Percentiles rank a stretch among this genome's conserved stretches.
These are phyloP conservation scores for Dendroctonus valens DNA, from an alignment of 1,140 invertebrate species.

Conservation along the genomic window DNA sequence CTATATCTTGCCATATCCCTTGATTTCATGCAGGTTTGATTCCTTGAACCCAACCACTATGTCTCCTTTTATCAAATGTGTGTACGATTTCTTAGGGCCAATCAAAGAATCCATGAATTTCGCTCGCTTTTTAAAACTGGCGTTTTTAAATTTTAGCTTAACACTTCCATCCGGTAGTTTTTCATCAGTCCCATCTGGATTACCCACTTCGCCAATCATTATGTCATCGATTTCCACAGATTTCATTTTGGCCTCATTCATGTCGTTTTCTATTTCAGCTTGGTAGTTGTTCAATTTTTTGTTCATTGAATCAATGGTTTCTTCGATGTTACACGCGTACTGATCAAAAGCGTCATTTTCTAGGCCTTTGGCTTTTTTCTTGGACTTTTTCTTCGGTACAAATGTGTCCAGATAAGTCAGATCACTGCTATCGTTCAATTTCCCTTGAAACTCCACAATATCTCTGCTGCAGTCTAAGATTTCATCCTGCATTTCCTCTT, in stretches of 20 bases:
- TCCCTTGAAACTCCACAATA: slow-evolving; percentile 37
- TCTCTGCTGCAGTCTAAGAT: slow-evolving; percentile 34
- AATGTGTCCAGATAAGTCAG: slow-evolving; percentile 20
- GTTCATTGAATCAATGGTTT: slow-evolving; percentile 39
- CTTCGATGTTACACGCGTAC: slow-evolving; percentile 35
- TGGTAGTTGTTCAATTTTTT: slow-evolving; percentile 41
- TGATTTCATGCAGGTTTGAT: slow-evolving; percentile 44
- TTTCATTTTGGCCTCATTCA: slow-evolving; percentile 44
- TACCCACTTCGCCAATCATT: slow-evolving; percentile 40
- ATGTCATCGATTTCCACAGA: slow-evolving; percentile 30
- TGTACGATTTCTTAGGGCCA: slow-evolving; percentile 41
- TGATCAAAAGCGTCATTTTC: slow-evolving; percentile 39
- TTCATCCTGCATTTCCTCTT: slow-evolving; percentile 32
- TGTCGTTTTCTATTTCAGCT: slow-evolving; percentile 46
- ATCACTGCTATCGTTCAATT: slow-evolving; percentile 27
- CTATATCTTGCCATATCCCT: slow-evolving; percentile 37
- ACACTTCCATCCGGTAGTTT: slow-evolving; percentile 35
- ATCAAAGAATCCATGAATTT: slow-evolving; percentile 28
- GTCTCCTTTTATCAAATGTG: slow-evolving; percentile 46
- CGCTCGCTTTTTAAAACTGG: slow-evolving; percentile 36
- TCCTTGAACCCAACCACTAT: slow-evolving; percentile 43
- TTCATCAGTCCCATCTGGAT: slow-evolving; percentile 40
- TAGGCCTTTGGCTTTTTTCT: slow-evolving; percentile 30
- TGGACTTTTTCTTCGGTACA: slow-evolving; percentile 19
- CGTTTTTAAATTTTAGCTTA: slow-evolving; percentile 43